These are phyloP conservation scores for Onychomys torridus DNA, from an alignment of 2,797 vertebrate genomes.

Conservation along the genomic window DNA sequence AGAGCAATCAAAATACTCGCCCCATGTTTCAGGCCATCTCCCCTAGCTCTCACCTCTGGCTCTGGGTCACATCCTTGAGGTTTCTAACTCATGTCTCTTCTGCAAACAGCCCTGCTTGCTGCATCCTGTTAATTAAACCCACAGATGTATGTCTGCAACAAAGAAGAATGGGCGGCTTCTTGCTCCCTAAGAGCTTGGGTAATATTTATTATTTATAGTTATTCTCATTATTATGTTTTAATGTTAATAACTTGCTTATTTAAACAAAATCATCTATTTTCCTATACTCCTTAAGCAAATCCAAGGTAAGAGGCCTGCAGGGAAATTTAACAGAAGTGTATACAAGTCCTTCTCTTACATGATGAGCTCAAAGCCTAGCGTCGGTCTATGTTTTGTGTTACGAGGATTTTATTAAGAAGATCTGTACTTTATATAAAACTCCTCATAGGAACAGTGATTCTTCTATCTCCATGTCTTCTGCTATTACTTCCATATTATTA, in stretches of 20 bases:
- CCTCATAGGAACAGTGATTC: not conserved
- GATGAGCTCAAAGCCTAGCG: not conserved
- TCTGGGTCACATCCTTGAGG: not conserved
- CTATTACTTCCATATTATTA: not conserved
- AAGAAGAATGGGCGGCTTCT: not conserved
- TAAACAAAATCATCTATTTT: not conserved
- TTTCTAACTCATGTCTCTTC: accelerated
- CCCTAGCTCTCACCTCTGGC: not conserved
- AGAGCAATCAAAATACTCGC: accelerated
- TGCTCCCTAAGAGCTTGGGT: not conserved
- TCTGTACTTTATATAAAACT: not conserved
- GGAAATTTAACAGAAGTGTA: not conserved
- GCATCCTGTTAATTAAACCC: not conserved
- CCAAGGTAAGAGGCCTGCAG: not conserved
- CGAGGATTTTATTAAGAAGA: constrained; percentile 10
- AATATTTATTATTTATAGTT: not conserved
- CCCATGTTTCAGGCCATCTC: accelerated
- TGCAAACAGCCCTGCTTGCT: not conserved
- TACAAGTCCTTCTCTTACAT: not conserved
- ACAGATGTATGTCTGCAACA: not conserved
- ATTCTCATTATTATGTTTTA: not conserved
- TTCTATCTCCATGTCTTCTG: too few species aligned
- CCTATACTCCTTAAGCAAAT: not conserved
- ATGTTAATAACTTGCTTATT: not conserved
- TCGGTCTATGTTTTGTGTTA: not conserved